A percentile compares a stretch with the other conserved stretches of the same genome.
Evolutionary conservation across 2,888 invertebrate species (phyloP).

Genomic region (Drosophila testacea): DNA sequence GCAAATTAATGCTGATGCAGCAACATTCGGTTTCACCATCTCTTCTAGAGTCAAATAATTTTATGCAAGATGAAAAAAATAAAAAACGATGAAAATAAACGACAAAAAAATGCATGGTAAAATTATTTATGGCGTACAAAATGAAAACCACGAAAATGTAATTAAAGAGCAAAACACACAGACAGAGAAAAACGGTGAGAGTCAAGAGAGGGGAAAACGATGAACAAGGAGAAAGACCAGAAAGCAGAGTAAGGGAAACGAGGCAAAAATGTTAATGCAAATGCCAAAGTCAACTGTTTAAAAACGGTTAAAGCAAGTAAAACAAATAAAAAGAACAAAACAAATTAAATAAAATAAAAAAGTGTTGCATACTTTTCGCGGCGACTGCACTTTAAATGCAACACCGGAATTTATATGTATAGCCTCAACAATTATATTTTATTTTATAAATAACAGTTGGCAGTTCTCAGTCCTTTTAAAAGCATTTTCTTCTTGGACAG

Average conservation of each 20-base stretch:
- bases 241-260: constrained; percentile 16
- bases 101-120: constrained; percentile 41
- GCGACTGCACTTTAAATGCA: constrained; percentile 56
- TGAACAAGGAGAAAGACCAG: background rate
- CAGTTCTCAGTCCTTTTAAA: constrained; percentile 35
- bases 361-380: constrained; percentile 53
- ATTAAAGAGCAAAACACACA: constrained; percentile 70
- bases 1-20: constrained; percentile 76
- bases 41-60: constrained; percentile 43
- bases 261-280: constrained; percentile 58
- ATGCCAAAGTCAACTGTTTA: constrained; percentile 71
- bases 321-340: constrained; percentile 10
- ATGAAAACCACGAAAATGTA: constrained; percentile 80
- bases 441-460: constrained; percentile 37
- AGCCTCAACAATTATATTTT: constrained; percentile 57
- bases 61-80: constrained; percentile 23
- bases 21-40: constrained; percentile 30
- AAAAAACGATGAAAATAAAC: constrained; percentile 1
- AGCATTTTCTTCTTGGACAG: constrained; percentile 60
- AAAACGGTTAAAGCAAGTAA: constrained; percentile 29
- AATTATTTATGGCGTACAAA: constrained; percentile 78
- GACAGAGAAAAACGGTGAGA: constrained; percentile 10
- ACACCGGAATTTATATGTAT: constrained; percentile 22
- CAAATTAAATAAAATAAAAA: constrained; percentile 28
- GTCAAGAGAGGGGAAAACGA: background rate